Base-by-base conservation (phyloP, 2,113 vertebrate species). In the Platycercus adscitus region DNA sequence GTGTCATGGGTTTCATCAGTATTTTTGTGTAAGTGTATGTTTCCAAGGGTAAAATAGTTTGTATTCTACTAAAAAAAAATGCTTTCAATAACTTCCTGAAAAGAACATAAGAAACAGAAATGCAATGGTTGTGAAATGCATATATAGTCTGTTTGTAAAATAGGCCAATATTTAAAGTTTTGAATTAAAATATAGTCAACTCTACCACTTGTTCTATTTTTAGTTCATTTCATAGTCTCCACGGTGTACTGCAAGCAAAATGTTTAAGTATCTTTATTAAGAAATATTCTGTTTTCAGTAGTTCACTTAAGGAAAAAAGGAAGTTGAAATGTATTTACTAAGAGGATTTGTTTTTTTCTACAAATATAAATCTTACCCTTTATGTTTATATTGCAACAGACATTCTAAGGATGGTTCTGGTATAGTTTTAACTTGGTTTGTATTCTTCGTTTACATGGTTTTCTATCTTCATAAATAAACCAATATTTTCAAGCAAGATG, bases 1-100 rank as follows among this genome's bases (percentile, higher is more conserved):
- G 4, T 41, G 5, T 21, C 29, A 68, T 56, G 21, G 5, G 11
- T 53, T 66, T 18, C 3, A 39, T 25, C 2, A 44, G 2, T 23
- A 37, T 12, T 77, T 52, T 77, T 73, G 2, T n/a, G 9, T 44
- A 5, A 1, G 0, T 49, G 7, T 8, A 11, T 43, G 4, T 65
- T 86, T 65, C 17, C 29, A 92, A 64, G 7, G 11, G 8, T 46
- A 88, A 73, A 80, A 66, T 13, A 86, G 6, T 68, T 6, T 81
- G 3, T 35, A 58, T 21, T 63, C 5, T 26, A 17, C 17, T 47
- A 21, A 8, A 33, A 55, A 55, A 55, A 21, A 0, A 65, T 4
- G 0, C 2, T 70, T 89, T 86, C 50, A 70, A 19, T 53, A 70
- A 70, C 41, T 70, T 69, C 10, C 25, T 73, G 10, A 37, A 75